phyloP scores from a whole-genome alignment of 2,888 invertebrate genomes.

The Parnassius glacialis region DNA sequence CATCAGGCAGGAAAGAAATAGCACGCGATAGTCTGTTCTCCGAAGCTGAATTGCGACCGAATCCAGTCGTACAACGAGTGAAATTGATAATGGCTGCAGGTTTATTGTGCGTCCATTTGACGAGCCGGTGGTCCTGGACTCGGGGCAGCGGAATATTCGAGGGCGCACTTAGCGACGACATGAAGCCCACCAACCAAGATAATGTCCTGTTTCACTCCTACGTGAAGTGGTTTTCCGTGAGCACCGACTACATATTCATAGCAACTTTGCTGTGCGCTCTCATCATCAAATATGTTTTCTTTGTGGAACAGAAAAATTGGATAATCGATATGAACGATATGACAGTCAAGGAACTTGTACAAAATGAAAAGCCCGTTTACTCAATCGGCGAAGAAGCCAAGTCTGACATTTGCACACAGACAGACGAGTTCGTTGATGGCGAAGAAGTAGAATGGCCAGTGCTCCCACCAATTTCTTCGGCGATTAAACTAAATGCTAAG shows the following conservation, averaged over 20 bases:
- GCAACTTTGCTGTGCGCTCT: conserved; percentile 90
- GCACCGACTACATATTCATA: conserved; percentile 94
- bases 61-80: conserved; percentile 95
- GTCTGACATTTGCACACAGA: conserved; percentile 84
- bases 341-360: conserved; percentile 66
- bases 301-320: conserved; percentile 89
- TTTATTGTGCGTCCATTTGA: conserved; percentile 92
- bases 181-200: conserved; percentile 84
- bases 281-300: conserved; percentile 94
- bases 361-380: conserved; percentile 63
- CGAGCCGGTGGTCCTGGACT: conserved; percentile 89
- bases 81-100: conserved; percentile 98
- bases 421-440: conserved; percentile 62
- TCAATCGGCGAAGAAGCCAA: conserved; percentile 64
- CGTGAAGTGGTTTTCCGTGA: conserved; percentile 92
- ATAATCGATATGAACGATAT: conserved; percentile 74
- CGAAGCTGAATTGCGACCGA: conserved; percentile 92
- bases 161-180: conserved; percentile 66
- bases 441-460: conserved; percentile 65
- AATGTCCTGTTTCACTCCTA: conserved; percentile 85
- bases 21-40: conserved; percentile 74
- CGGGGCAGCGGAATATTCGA: conserved; percentile 71
- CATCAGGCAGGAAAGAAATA: conserved; percentile 77
- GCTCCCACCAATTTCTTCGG: conserved; percentile 68
- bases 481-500: conserved; percentile 60